Percentiles rank a stretch among this genome's conserved stretches.
Conservation (phyloP, 1,140 invertebrate species). For the Caerostris darwini region DNA sequence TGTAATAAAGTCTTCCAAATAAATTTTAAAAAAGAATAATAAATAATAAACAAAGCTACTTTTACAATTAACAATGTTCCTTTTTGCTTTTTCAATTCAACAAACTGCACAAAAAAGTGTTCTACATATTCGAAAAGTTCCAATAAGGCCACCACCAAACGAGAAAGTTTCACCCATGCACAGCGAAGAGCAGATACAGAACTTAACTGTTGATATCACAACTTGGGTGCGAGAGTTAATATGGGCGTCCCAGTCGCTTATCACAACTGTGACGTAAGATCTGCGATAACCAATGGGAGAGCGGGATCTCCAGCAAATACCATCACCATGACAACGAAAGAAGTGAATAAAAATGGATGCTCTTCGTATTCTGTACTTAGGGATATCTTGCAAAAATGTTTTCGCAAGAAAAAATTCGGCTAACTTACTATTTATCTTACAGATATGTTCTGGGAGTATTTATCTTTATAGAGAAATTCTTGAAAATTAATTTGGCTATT, state of each 20-base stretch:
- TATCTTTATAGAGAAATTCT: background rate
- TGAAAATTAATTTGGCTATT: too few relatives aligned
- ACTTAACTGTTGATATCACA: conserved; percentile 26
- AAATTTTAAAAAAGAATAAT: too few relatives aligned
- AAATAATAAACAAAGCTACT: too few relatives aligned
- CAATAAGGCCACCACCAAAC: background rate
- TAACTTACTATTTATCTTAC: background rate
- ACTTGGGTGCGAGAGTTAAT: background rate
- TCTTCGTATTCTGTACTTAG: background rate
- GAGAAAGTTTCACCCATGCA: background rate
- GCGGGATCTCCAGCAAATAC: background rate
- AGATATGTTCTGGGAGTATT: background rate
- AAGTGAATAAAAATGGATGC: conserved; percentile 29
- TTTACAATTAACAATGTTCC: too few relatives aligned
- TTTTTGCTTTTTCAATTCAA: background rate
- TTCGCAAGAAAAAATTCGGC: background rate
- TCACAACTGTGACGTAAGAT: conserved; percentile 1
- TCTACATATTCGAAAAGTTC: conserved; percentile 1
- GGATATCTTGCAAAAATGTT: conserved; percentile 13
- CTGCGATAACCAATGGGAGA: background rate
- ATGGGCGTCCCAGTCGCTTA: conserved; percentile 37
- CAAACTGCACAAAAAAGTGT: background rate
- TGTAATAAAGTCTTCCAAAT: too few relatives aligned
- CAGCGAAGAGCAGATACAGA: background rate
- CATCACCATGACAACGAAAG: conserved; percentile 20